These are phyloP conservation scores for Sapajus apella DNA, from an alignment of 2,113 vertebrate genomes.

Conservation along the genomic window DNA sequence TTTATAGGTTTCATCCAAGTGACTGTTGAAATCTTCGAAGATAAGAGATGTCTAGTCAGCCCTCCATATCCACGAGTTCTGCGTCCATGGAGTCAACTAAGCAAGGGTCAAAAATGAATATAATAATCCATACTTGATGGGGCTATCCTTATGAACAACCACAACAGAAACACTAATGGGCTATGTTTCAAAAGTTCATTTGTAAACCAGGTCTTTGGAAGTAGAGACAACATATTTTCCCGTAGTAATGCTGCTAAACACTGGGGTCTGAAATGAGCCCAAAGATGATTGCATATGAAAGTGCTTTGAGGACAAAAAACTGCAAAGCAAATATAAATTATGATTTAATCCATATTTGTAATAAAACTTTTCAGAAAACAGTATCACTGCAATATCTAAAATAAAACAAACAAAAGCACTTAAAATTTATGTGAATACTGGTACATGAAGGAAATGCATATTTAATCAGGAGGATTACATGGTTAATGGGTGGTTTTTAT, in stretches of 20 bases:
- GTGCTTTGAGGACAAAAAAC: conserved; percentile 39
- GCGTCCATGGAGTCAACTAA: neutral
- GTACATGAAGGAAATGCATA: conserved; percentile 20
- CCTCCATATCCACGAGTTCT: neutral
- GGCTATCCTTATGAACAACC: conserved; percentile 3
- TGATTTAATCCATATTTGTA: conserved; percentile 16
- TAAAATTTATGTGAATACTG: conserved; percentile 27
- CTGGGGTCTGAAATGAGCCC: conserved; percentile 9
- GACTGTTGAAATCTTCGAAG: conserved; percentile 21
- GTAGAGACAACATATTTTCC: conserved; percentile 15
- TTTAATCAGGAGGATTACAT: conserved; percentile 37
- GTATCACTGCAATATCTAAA: neutral
- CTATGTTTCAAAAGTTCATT: conserved; percentile 30
- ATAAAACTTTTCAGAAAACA: conserved; percentile 10
- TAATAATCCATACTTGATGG: neutral
- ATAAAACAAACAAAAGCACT: conserved; percentile 22
- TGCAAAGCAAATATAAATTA: conserved; percentile 49
- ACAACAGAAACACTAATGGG: conserved; percentile 26
- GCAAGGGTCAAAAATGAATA: neutral
- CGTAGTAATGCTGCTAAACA: conserved; percentile 21
- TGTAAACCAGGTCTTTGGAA: conserved; percentile 52
- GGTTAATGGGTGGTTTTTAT: conserved; percentile 12
- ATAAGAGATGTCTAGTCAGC: neutral
- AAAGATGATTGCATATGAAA: neutral
- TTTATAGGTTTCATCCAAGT: conserved; percentile 11